Evolutionary conservation across 2,113 vertebrate species (phyloP).

Genomic region (Hippocampus abdominalis): DNA sequence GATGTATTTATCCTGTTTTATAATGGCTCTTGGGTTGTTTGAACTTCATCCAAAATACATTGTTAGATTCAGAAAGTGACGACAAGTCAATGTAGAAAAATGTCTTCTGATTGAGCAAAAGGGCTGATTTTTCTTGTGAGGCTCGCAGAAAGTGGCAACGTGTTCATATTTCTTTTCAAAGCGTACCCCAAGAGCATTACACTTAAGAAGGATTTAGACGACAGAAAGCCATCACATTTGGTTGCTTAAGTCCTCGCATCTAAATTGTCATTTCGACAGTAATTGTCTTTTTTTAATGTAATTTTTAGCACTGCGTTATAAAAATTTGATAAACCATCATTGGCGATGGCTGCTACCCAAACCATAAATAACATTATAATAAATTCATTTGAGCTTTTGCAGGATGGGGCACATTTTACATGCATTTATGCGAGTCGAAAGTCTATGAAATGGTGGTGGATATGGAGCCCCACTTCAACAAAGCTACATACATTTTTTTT

Average conservation of each 20-base stretch:
- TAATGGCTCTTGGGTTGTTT: conserved; percentile 7
- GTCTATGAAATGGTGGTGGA: background rate
- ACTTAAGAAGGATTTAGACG: conserved; percentile 57
- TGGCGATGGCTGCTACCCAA: background rate
- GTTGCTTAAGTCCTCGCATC: conserved; percentile 29
- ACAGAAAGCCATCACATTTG: conserved; percentile 36
- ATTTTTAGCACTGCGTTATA: background rate
- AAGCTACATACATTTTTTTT: background rate
- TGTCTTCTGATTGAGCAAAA: conserved; percentile 48
- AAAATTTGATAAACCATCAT: background rate
- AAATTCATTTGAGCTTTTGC: background rate
- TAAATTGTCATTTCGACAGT: conserved; percentile 19
- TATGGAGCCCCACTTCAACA: background rate
- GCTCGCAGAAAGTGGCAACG: conserved; percentile 33
- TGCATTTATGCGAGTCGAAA: background rate
- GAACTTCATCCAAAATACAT: conserved; percentile 9
- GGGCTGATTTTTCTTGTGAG: conserved; percentile 32
- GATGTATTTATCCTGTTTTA: background rate
- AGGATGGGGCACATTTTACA: background rate
- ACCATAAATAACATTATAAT: background rate
- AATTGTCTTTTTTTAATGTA: background rate
- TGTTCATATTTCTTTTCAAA: conserved; percentile 41
- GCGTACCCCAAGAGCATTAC: conserved; percentile 42
- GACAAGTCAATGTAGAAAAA: conserved; percentile 4
- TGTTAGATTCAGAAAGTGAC: background rate